Base-by-base conservation (phyloP, 2,797 vertebrate species). In the Hyperoplus lanceolatus region DNA sequence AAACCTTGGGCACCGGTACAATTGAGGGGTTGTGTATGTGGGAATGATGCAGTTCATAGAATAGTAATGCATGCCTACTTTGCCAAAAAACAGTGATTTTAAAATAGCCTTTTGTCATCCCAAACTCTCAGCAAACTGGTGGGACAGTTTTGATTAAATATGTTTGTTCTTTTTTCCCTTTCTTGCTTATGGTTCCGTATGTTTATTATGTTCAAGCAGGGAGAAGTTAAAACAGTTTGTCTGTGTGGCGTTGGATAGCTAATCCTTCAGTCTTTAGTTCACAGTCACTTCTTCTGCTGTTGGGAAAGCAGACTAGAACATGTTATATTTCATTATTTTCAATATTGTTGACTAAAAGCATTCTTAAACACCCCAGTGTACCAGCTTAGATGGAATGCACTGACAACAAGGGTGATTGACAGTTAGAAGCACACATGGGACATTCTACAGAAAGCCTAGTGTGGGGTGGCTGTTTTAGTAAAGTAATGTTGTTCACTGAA, bases 1-100 rank as follows among this genome's bases (percentile, higher is more conserved):
- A 45, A 65, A 62, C 51, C 21, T 14, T 41, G 56, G 14, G 15
- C 50, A 41, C 10, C 21, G 49, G 50, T 63, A 83, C 75, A 83
- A 57, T 66, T 38, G 74, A 68, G 62, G 14, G 29, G 62, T 41
- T 42, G 42, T 66, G 57, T 59, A 1, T 57, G 64, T 5, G 46
- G 3, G 5, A 71, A 21, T 48, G 12, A 50, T 21, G 8, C 43
- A 64, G 49, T 29, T 73, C 13, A 64, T 39, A 66, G 60, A 74
- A 60, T 62, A 71, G 16, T 51, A 75, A 75, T 70, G 38, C 10
- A 58, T 13, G 29, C 57, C 50, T 50, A 12, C 39, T 42, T 5
- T 50, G 18, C 41, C 62, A 55, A 55, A 62, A 73, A 67, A 43
- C 16, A 48, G 42, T 6, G 5, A 7, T 18, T 42, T 38, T 4